Evolutionary conservation across 2,797 vertebrate genomes (phyloP).

Genomic region (Pangasius larnaudii): DNA sequence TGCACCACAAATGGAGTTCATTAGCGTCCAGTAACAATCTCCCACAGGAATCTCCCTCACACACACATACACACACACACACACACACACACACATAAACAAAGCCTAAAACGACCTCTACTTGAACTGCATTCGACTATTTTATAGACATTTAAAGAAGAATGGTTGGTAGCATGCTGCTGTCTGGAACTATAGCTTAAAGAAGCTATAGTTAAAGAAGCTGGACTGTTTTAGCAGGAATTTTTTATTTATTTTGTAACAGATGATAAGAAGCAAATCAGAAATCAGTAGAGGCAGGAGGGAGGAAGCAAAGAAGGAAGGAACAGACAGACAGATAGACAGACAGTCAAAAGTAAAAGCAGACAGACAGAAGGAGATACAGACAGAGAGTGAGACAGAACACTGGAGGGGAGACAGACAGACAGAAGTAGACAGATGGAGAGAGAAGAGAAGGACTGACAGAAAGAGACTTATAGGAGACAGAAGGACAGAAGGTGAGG

Average conservation of each 20-base stretch:
- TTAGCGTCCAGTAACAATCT: slow-evolving; percentile 52
- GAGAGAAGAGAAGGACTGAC: background rate
- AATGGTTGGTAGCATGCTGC: background rate
- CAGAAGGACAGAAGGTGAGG: background rate
- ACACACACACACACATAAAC: background rate
- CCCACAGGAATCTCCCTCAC: slow-evolving; percentile 37
- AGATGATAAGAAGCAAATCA: background rate
- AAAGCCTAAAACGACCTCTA: slow-evolving; percentile 25
- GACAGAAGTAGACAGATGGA: background rate
- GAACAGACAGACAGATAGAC: background rate
- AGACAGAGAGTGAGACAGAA: background rate
- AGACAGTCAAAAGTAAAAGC: background rate
- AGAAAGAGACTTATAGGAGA: background rate
- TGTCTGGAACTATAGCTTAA: background rate
- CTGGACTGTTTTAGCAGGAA: slow-evolving; percentile 2
- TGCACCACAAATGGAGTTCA: slow-evolving; percentile 50
- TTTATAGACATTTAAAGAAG: slow-evolving; percentile 27
- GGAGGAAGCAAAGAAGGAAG: background rate
- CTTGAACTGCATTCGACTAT: background rate
- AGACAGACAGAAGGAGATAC: background rate
- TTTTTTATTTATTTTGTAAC: background rate
- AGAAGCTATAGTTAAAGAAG: background rate
- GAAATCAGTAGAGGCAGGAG: background rate
- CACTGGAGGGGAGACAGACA: background rate
- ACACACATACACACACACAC: background rate